Conservation (phyloP, 2,888 invertebrate genomes). For the Crioceris asparagi region DNA sequence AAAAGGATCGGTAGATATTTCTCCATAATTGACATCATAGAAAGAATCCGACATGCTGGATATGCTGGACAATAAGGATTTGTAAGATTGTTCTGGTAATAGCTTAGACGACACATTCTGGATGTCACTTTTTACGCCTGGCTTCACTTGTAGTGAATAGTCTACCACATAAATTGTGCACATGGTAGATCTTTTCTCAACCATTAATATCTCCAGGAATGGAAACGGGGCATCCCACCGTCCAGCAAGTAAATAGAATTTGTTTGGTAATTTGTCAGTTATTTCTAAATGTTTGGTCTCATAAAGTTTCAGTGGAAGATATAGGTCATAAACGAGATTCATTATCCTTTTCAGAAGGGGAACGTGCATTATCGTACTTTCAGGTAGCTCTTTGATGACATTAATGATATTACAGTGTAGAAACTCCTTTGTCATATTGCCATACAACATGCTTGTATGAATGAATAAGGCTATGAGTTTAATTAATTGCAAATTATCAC, state of each 20-base stretch:
- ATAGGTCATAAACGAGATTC: constrained; percentile 23
- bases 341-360: constrained; percentile 24
- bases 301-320: constrained; percentile 29
- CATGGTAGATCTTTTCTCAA: constrained; percentile 21
- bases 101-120: no score
- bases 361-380: constrained; percentile 8
- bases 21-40: constrained; percentile 20
- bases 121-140: no score
- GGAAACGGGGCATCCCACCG: constrained; percentile 27
- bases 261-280: constrained; percentile 25
- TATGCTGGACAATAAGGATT: no score
- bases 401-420: constrained; percentile 18
- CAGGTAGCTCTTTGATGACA: constrained; percentile 19
- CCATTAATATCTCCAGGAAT: constrained; percentile 29
- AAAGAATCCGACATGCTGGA: no score
- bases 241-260: constrained; percentile 28
- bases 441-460: constrained; percentile 23
- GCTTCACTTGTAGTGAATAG: constrained; percentile 20
- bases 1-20: constrained; percentile 23
- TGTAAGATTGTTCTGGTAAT: no score
- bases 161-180: constrained; percentile 31
- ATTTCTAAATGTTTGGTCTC: constrained; percentile 25
- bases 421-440: constrained; percentile 22
- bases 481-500: constrained; percentile 17
- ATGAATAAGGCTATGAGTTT: constrained; percentile 25